Conservation (phyloP, 2,113 vertebrate genomes). For the Triplophysa tibetana region DNA sequence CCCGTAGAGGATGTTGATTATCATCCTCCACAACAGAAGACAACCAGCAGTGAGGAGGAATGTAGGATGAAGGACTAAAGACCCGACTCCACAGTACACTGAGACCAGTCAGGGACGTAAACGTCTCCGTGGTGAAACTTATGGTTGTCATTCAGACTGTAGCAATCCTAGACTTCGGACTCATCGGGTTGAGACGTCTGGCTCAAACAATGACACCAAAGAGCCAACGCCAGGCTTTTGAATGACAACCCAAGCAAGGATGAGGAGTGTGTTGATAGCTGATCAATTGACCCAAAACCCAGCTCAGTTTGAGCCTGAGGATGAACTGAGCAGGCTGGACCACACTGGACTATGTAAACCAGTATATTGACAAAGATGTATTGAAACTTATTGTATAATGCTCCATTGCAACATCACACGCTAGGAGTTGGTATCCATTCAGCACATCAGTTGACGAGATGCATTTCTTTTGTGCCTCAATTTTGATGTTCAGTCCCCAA, state of each 20-base stretch:
- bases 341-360: slow-evolving; percentile 17
- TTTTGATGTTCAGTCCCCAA: slow-evolving; percentile 35
- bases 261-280: not conserved
- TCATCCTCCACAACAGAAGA: no score
- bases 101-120: no score
- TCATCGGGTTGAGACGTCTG: no score
- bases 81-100: no score
- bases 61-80: no score
- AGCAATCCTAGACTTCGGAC: no score
- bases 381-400: slow-evolving; percentile 4
- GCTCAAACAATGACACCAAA: no score
- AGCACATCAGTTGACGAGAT: slow-evolving; percentile 35
- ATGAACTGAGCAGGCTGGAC: not conserved
- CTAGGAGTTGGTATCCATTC: slow-evolving; percentile 9
- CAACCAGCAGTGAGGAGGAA: no score
- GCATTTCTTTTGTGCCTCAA: slow-evolving; percentile 36
- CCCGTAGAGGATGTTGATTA: not conserved
- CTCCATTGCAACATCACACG: slow-evolving; percentile 11
- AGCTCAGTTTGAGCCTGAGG: not conserved
- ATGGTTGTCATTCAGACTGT: no score
- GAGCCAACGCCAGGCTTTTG: not conserved
- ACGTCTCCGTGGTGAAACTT: no score
- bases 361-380: slow-evolving; percentile 20
- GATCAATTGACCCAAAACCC: not conserved
- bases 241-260: not conserved